These are phyloP conservation scores for Burhinus oedicnemus DNA, from an alignment of 2,113 vertebrate species.

Conservation along the genomic window DNA sequence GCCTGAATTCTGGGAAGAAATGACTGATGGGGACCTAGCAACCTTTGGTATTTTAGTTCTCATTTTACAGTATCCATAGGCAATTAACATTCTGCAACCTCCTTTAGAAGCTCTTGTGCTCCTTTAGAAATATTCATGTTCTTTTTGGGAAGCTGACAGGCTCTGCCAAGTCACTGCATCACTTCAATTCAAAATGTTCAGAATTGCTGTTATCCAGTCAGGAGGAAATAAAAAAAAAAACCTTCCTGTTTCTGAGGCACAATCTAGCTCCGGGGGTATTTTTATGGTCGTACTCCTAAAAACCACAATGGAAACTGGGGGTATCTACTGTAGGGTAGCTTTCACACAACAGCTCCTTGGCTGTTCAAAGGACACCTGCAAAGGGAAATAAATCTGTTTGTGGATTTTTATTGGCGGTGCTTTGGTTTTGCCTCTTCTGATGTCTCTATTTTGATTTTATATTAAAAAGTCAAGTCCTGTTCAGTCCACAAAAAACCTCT, in stretches of 20 bases:
- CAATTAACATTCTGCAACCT: constrained; percentile 68
- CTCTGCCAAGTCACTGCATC: neutral
- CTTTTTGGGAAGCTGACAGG: constrained; percentile 30
- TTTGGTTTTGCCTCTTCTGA: neutral
- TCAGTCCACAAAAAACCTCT: neutral
- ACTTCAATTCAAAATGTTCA: neutral
- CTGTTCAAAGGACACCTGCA: neutral
- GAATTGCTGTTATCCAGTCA: neutral
- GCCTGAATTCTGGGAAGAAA: constrained; percentile 24
- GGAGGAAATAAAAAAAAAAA: neutral
- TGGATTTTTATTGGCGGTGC: neutral
- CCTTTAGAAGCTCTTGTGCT: constrained; percentile 43
- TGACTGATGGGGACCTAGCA: constrained; percentile 55
- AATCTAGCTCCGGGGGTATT: neutral
- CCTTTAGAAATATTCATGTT: constrained; percentile 37
- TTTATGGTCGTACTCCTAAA: neutral
- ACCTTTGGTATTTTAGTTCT: constrained; percentile 71
- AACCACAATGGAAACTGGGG: neutral
- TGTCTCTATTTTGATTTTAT: neutral
- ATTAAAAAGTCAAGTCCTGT: neutral
- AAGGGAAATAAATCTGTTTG: neutral
- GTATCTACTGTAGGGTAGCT: neutral
- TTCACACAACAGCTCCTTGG: neutral
- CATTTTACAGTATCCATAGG: constrained; percentile 64
- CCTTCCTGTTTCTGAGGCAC: neutral